Evolutionary conservation across 2,797 vertebrate species (phyloP).

Genomic region (Danio jaintianensis): DNA sequence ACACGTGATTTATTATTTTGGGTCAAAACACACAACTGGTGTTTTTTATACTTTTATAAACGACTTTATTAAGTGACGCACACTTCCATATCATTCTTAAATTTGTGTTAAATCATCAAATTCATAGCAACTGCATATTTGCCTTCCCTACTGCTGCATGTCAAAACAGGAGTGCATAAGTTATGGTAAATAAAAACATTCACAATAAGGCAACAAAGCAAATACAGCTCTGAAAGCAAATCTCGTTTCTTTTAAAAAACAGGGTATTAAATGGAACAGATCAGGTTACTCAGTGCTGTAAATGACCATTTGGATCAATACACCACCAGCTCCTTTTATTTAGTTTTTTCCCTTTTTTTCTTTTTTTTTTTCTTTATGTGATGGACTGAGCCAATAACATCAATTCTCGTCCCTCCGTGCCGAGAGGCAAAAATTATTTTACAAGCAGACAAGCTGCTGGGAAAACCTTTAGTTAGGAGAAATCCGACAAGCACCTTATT

Average conservation of each 20-base stretch:
- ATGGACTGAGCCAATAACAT: constrained; percentile 50
- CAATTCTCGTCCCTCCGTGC: constrained; percentile 38
- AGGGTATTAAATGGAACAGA: constrained; percentile 4
- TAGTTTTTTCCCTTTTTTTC: background rate
- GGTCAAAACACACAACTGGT: no score
- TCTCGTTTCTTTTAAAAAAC: constrained; percentile 34
- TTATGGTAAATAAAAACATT: constrained; percentile 45
- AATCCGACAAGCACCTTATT: constrained; percentile 72
- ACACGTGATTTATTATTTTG: no score
- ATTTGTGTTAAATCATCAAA: background rate
- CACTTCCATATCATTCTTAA: no score
- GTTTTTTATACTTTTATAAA: no score
- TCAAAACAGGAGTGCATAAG: constrained; percentile 38
- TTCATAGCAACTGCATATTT: background rate
- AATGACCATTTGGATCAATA: constrained; percentile 48
- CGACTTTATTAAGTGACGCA: no score
- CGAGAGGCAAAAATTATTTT: constrained; percentile 49
- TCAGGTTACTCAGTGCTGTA: constrained; percentile 39
- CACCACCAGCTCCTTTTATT: constrained; percentile 40
- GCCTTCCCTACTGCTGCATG: constrained; percentile 15
- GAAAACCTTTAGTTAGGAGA: constrained; percentile 56
- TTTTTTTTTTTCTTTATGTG: no score
- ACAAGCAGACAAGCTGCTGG: constrained; percentile 41
- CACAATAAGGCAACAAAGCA: constrained; percentile 60
- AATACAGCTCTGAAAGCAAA: constrained; percentile 47